These are phyloP conservation scores for Erpornis zantholeuca DNA, from an alignment of 2,113 vertebrate species.

Conservation along the genomic window DNA sequence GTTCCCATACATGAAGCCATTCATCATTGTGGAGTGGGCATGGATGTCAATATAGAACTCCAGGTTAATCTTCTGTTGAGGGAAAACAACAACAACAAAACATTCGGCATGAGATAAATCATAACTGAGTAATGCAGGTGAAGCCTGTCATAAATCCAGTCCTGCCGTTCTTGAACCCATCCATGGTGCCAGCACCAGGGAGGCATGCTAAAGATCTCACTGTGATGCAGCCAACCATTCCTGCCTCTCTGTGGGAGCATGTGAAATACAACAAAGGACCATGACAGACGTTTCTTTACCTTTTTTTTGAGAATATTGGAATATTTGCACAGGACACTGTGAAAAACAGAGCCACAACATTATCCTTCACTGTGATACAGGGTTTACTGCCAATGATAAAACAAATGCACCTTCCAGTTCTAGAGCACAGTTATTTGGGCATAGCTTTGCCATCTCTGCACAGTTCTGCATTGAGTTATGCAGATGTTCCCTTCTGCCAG, in stretches of 20 bases:
- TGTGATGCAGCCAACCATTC: not conserved
- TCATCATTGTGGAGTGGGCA: constrained; percentile 99
- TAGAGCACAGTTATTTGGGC: not conserved
- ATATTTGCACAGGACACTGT: not conserved
- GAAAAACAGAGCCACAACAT: not conserved
- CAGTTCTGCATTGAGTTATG: not conserved
- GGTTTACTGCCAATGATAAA: not conserved
- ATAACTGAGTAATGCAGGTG: not conserved
- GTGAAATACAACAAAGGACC: not conserved
- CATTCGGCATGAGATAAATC: constrained; percentile 4
- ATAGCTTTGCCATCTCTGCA: not conserved
- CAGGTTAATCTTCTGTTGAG: constrained; percentile 88
- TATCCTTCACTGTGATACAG: not conserved
- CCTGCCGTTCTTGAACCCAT: not conserved
- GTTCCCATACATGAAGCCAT: constrained; percentile 99
- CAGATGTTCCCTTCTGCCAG: not conserved
- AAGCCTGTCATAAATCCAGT: not conserved
- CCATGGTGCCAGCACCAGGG: not conserved
- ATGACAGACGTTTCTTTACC: not conserved
- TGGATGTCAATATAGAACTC: constrained; percentile 99
- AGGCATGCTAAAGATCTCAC: not conserved
- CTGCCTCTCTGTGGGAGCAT: not conserved
- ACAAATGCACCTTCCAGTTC: not conserved
- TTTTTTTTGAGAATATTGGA: not conserved
- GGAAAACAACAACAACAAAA: constrained; percentile 7